These are phyloP conservation scores for Platycheirus rosarum DNA, from an alignment of 2,888 invertebrate species.

Conservation along the genomic window DNA sequence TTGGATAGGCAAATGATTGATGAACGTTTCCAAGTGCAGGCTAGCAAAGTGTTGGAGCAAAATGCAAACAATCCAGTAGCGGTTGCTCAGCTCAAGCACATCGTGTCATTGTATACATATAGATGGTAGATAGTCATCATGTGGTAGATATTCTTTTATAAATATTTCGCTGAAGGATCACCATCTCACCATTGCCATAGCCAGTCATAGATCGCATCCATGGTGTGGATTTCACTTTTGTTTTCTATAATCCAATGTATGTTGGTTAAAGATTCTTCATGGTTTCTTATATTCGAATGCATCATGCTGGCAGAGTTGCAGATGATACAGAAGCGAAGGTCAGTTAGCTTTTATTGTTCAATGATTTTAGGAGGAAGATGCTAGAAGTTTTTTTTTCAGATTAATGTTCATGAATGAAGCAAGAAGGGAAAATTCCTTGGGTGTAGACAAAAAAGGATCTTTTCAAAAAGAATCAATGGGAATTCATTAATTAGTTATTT, in stretches of 20 bases:
- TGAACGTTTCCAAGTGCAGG: slow-evolving; percentile 40
- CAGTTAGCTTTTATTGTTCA: slow-evolving; percentile 54
- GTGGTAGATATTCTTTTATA: slow-evolving; percentile 7
- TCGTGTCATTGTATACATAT: slow-evolving; percentile 61
- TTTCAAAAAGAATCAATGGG: too few species aligned
- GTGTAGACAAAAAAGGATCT: too few species aligned
- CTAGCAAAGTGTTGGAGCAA: slow-evolving; percentile 38
- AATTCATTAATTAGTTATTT: too few species aligned
- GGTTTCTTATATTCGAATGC: background rate
- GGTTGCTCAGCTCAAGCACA: slow-evolving; percentile 36
- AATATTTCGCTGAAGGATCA: slow-evolving; percentile 26
- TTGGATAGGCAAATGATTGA: slow-evolving; percentile 67
- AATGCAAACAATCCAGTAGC: slow-evolving; percentile 63
- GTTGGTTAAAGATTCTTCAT: slow-evolving; percentile 3
- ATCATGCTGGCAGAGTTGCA: slow-evolving; percentile 2
- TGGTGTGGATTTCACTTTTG: slow-evolving; percentile 69
- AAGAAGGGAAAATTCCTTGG: too few species aligned
- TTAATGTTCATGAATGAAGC: background rate
- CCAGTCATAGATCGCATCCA: slow-evolving; percentile 61
- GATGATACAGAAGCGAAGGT: slow-evolving; percentile 46
- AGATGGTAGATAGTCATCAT: slow-evolving; percentile 56
- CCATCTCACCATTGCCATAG: too few species aligned
- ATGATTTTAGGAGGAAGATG: slow-evolving; percentile 18
- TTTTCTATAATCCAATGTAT: slow-evolving; percentile 35
- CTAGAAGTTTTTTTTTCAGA: background rate